Evolutionary conservation across 2,113 vertebrate species (phyloP), one percentile per base, ranked within the genome.

Genomic region (Leptobrachium ailaonicum): DNA sequence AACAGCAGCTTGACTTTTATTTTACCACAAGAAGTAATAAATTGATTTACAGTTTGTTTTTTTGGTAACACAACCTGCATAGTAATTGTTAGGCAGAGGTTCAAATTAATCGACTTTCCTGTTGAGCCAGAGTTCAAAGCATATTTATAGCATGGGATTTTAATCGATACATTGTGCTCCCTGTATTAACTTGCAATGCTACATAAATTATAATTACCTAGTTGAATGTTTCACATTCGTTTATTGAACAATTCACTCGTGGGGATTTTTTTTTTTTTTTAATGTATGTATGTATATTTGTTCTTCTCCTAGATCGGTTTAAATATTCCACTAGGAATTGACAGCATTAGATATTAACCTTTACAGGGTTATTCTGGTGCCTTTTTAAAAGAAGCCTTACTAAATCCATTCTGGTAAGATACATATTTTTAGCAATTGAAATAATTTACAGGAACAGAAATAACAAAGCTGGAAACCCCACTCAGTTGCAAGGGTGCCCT

Each of bases 21-120:
- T 71, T 42, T 71, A 58, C 62, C 60, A 64, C 44, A 45, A 45
- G 47, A 10, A n/a, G 32, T 71, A 66, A 79, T 71, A 64, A 72
- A 78, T 71, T n/a, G 63, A 42, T 41, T 41, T 32, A 63, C 54
- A n/a, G 32, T 77, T 2, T 32, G 20, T 32, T 13, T 47, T 53
- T 47, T n/a, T 40, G 14, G 10, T 14, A 43, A 40, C 41, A 50
- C 41, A 10, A 8, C 1, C 44, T 53, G 4, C 67, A 50, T 45
- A 41, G 67, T 53, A 58, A 41, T 71, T 71, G 43, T 10, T 45
- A 41, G 20, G 50, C 8, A 2, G 20, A 11, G 9, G 5, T 41
- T 32, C 1, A n/a, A 71, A 47, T 71, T 47, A n/a, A 50, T 72
- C 54, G 70, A 47, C 50, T 32, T 41, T 72, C 70, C 20, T 41